phyloP scores from a whole-genome alignment of 2,797 vertebrate genomes.

The Pampus argenteus region DNA sequence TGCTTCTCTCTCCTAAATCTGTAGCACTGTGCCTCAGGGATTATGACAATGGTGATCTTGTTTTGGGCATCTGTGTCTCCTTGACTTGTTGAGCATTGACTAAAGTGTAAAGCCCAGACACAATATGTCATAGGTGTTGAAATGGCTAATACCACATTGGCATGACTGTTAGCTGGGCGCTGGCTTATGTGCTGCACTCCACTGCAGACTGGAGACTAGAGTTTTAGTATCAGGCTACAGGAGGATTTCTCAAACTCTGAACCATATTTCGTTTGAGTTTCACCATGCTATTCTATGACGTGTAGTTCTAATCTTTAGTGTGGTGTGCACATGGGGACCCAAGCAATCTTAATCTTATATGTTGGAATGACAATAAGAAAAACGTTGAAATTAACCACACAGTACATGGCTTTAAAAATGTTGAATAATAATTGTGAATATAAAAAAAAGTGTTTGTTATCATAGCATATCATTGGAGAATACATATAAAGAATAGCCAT shows the following conservation, averaged over 20 bases:
- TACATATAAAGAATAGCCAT: neutral
- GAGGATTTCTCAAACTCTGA: constrained; percentile 1
- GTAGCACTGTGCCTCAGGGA: constrained; percentile 30
- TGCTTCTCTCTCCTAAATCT: constrained; percentile 17
- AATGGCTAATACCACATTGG: constrained; percentile 53
- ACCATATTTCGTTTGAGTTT: constrained; percentile 20
- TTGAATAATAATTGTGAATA: neutral
- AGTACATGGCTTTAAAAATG: constrained; percentile 11
- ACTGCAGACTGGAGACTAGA: constrained; percentile 17
- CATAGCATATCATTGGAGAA: neutral
- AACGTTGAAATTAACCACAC: neutral
- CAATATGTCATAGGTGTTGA: constrained; percentile 77
- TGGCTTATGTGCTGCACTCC: constrained; percentile 34
- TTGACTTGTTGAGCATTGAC: constrained; percentile 62
- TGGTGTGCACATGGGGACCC: neutral
- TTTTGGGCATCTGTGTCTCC: constrained; percentile 61
- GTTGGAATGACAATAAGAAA: too few species aligned
- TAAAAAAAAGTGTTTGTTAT: neutral
- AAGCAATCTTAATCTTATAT: too few species aligned
- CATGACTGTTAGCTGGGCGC: constrained; percentile 33
- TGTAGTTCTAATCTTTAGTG: constrained; percentile 1
- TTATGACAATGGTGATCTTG: constrained; percentile 69
- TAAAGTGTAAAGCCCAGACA: constrained; percentile 57
- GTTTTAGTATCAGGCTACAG: constrained; percentile 2
- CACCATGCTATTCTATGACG: neutral